A percentile compares a stretch with the other conserved stretches of the same genome.
Conservation (phyloP, 2,797 vertebrate species). For the Babyrousa celebensis region DNA sequence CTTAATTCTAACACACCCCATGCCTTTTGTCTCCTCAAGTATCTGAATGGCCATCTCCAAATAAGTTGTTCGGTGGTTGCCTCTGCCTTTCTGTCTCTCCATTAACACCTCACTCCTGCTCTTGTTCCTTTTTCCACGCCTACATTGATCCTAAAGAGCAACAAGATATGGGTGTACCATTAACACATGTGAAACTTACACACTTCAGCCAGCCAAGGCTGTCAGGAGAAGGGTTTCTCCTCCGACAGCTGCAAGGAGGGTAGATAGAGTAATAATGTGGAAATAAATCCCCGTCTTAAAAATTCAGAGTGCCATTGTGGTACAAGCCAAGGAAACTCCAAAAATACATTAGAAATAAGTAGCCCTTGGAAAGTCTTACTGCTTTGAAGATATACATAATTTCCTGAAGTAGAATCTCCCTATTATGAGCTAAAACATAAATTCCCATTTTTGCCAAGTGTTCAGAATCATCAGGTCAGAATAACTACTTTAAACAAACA, state of each 20-base stretch:
- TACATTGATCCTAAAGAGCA: not conserved
- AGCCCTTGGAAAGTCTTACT: not conserved
- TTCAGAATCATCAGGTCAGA: conserved; percentile 66
- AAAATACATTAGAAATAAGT: conserved; percentile 46
- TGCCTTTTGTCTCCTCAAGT: not conserved
- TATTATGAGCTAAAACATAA: conserved; percentile 63
- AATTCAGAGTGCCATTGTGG: not conserved
- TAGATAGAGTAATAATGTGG: not conserved
- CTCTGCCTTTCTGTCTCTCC: not conserved
- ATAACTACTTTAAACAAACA: conserved; percentile 59
- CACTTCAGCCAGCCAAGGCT: not conserved
- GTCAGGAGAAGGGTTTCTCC: not conserved
- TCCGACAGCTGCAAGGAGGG: not conserved
- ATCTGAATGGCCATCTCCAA: not conserved
- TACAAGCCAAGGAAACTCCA: not conserved
- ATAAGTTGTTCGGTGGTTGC: not conserved
- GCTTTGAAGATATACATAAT: conserved; percentile 28
- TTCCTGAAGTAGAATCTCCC: conserved; percentile 22
- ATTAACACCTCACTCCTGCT: not conserved
- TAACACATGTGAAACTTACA: not conserved
- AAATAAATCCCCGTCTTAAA: conserved; percentile 51
- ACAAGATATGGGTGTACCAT: fast-evolving
- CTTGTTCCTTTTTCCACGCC: not conserved
- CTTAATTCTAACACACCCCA: not conserved
- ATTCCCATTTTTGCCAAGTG: conserved; percentile 63